These are phyloP conservation scores for Scaptomyza caliginosa DNA, from an alignment of 2,888 invertebrate genomes.

Conservation along the genomic window DNA sequence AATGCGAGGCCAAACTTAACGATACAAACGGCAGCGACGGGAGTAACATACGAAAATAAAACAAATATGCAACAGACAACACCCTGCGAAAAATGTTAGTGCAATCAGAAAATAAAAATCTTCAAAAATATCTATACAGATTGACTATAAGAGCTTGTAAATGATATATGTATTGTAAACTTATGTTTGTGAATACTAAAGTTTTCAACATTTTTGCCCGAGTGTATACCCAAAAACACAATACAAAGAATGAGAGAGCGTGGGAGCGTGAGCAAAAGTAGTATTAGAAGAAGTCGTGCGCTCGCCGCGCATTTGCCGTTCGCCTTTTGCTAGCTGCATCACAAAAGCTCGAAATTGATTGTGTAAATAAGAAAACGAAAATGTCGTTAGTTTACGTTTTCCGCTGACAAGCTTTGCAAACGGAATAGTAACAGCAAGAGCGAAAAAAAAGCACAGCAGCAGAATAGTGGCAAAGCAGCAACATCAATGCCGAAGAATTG, in stretches of 20 bases:
- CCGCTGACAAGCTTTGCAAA: slow-evolving; percentile 67
- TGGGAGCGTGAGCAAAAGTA: background rate
- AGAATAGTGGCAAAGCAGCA: background rate
- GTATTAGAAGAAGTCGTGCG: slow-evolving; percentile 21
- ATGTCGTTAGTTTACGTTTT: slow-evolving; percentile 78
- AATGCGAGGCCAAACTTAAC: slow-evolving; percentile 55
- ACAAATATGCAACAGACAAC: slow-evolving; percentile 19
- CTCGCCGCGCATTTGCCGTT: slow-evolving; percentile 39
- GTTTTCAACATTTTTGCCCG: no score
- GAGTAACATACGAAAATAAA: slow-evolving; percentile 19
- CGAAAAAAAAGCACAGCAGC: background rate
- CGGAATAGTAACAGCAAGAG: slow-evolving; percentile 1
- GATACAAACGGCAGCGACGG: slow-evolving; percentile 50
- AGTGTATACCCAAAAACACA: slow-evolving; percentile 1
- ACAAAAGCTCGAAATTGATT: slow-evolving; percentile 76
- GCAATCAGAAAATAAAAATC: no score
- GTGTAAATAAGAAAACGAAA: slow-evolving; percentile 78
- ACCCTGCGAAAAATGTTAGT: background rate
- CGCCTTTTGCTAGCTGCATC: slow-evolving; percentile 60
- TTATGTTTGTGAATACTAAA: no score
- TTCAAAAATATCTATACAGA: no score
- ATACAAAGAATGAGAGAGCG: background rate
- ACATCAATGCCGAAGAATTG: slow-evolving; percentile 10
- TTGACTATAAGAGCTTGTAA: no score
- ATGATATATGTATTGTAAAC: no score